Conservation (phyloP, 1,140 invertebrate species). For the Steinernema feltiae region DNA sequence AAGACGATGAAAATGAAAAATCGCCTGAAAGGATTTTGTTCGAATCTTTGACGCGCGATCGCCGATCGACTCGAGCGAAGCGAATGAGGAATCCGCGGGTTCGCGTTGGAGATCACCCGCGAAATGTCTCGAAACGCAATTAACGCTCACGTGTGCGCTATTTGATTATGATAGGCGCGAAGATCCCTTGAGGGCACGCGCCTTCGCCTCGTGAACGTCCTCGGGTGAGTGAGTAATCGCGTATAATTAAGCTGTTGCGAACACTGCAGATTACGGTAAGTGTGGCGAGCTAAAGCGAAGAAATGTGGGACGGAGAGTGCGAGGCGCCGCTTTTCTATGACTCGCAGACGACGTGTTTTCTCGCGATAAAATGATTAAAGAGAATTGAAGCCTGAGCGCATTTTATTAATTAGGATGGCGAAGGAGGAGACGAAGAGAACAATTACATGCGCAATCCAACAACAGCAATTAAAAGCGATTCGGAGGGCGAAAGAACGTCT, state of each 20-base stretch:
- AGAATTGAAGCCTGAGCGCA: no score
- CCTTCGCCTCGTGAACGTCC: background rate
- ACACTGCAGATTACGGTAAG: background rate
- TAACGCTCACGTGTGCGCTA: background rate
- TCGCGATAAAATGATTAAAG: no score
- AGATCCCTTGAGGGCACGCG: background rate
- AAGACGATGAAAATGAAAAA: no score
- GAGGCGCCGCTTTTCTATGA: no score
- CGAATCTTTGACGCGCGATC: no score
- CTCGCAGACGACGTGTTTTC: no score
- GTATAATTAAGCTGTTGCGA: background rate
- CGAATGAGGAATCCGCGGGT: background rate
- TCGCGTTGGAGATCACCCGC: background rate
- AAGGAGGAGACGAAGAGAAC: background rate
- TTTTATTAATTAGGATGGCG: background rate
- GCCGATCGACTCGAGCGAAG: background rate
- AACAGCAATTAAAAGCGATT: background rate
- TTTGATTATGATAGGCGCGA: conserved; percentile 5
- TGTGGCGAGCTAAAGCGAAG: no score
- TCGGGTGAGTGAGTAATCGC: background rate
- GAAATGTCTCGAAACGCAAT: background rate
- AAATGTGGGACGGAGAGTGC: no score
- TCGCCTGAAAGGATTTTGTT: no score
- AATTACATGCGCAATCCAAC: background rate
- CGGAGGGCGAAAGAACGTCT: background rate